Base-by-base conservation (phyloP, 2,113 vertebrate genomes). In the Glaucidium brasilianum region DNA sequence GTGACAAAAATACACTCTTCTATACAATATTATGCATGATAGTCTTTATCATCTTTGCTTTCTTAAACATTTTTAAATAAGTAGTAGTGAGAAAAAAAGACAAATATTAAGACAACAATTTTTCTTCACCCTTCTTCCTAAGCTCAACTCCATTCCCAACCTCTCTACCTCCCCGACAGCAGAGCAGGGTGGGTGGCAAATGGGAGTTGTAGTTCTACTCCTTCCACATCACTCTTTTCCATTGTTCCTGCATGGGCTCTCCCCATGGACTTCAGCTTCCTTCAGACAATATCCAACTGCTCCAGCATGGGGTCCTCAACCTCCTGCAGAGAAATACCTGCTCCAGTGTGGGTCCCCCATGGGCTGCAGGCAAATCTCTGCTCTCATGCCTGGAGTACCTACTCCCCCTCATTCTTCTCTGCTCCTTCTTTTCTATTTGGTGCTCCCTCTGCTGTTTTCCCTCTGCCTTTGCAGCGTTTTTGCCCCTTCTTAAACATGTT, bases 181-280 rank as follows among this genome's bases (percentile, higher is more conserved):
- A 39, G 47, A 78, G 1, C 1, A 1, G 3, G 6, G 1, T 4
- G 3, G 3, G 4, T 79, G 30, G 25, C 2, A 5, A 64, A 69
- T 9, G 9, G 7, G 6, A 4, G 1, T n/a, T 47, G 6, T 5
- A 4, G 7, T 25, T 5, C 22, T 85, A 11, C 3, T 69, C 8
- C 25, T 69, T 52, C 25, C 50, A 81, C 35, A 50, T 34, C 17
- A 22, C 25, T 50, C 5, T 69, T 43, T 81, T 10, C 11, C 5
- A 3, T 10, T 39, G 8, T 26, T 78, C 17, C 32, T 72, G 14
- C 1, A 1, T 0, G 0, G 19, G 15, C 1, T 52, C 1, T 83
- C 52, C 25, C 49, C 14, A 58, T 1, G 1, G 3, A 10, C 7
- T 41, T 7, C 30, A 88, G 7, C 34, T 53, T 63, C 30, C 26